Conservation (phyloP, 1,140 invertebrate species). For the Cyphomyrmex costatus region DNA sequence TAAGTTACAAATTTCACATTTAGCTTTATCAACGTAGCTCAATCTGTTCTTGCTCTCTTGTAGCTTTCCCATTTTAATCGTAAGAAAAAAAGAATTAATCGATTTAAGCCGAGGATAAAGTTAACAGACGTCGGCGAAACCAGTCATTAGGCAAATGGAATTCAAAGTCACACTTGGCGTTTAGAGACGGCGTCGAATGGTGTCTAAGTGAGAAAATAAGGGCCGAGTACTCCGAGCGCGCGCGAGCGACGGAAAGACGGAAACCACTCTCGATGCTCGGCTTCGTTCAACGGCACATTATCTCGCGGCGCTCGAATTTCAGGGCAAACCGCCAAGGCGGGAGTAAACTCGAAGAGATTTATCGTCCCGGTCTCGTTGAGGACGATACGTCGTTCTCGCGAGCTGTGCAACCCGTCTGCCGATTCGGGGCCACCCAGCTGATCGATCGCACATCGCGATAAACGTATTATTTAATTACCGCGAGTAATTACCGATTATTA, state of each 20-base stretch:
- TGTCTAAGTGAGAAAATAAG: slow-evolving; percentile 46
- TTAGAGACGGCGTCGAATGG: slow-evolving; percentile 30
- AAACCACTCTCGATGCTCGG: slow-evolving; percentile 55
- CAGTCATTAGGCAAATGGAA: slow-evolving; percentile 59
- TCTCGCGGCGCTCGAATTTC: slow-evolving; percentile 2
- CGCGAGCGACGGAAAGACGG: slow-evolving; percentile 27
- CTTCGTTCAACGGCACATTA: slow-evolving; percentile 42
- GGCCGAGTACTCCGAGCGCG: slow-evolving; percentile 32
- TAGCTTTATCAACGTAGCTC: slow-evolving; percentile 14
- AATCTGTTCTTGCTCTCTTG: slow-evolving; percentile 25
- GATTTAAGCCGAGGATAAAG: slow-evolving; percentile 43
- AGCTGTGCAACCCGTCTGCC: slow-evolving; percentile 1
- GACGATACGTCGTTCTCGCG: slow-evolving; percentile 59
- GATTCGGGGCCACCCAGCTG: slow-evolving; percentile 75
- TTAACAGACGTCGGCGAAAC: slow-evolving; percentile 59
- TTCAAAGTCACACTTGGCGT: slow-evolving; percentile 33
- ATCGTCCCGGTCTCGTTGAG: slow-evolving; percentile 73
- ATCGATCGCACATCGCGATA: slow-evolving; percentile 78
- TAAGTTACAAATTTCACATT: slow-evolving; percentile 26
- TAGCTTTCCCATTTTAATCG: slow-evolving; percentile 35
- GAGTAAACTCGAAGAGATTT: slow-evolving; percentile 76
- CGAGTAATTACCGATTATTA: slow-evolving; percentile 83
- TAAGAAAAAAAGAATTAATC: slow-evolving; percentile 39
- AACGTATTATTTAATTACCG: slow-evolving; percentile 84
- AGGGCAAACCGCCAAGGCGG: slow-evolving; percentile 35